phyloP scores from a whole-genome alignment of 2,888 invertebrate species.

The Catocala nupta region DNA sequence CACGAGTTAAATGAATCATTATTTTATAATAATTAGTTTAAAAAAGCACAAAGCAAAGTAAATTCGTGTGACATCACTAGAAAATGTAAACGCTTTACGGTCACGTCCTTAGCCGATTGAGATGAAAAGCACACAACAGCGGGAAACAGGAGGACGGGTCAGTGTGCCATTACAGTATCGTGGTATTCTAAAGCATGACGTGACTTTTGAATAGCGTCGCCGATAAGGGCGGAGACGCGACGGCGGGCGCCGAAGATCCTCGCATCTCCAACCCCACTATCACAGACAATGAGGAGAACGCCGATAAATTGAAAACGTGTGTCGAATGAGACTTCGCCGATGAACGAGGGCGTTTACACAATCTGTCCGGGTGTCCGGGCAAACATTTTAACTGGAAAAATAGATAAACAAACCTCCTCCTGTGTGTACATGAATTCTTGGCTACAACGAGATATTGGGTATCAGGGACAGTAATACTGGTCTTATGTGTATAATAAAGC shows the following conservation, averaged over 20 bases:
- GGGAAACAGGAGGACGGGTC: slow-evolving; percentile 48
- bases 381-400: slow-evolving; percentile 54
- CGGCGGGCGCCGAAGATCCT: slow-evolving; percentile 64
- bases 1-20: too few species aligned
- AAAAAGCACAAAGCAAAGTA: too few species aligned
- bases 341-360: slow-evolving; percentile 53
- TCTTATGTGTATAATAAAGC: slow-evolving; percentile 9
- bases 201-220: slow-evolving; percentile 67
- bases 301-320: slow-evolving; percentile 84
- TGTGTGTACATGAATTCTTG: not conserved
- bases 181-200: slow-evolving; percentile 60
- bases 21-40: too few species aligned
- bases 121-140: slow-evolving; percentile 29
- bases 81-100: slow-evolving; percentile 4
- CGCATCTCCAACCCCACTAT: slow-evolving; percentile 29
- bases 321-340: slow-evolving; percentile 65
- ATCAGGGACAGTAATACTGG: slow-evolving; percentile 6
- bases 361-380: slow-evolving; percentile 35
- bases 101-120: slow-evolving; percentile 21
- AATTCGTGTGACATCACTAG: not conserved
- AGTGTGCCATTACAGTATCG: slow-evolving; percentile 57
- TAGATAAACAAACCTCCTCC: slow-evolving; percentile 36
- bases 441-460: not conserved
- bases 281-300: slow-evolving; percentile 60
- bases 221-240: slow-evolving; percentile 65